A percentile compares a stretch with the other conserved stretches of the same genome.
Evolutionary conservation across 2,888 invertebrate species (phyloP).

Genomic region (Acleris sparsana): DNA sequence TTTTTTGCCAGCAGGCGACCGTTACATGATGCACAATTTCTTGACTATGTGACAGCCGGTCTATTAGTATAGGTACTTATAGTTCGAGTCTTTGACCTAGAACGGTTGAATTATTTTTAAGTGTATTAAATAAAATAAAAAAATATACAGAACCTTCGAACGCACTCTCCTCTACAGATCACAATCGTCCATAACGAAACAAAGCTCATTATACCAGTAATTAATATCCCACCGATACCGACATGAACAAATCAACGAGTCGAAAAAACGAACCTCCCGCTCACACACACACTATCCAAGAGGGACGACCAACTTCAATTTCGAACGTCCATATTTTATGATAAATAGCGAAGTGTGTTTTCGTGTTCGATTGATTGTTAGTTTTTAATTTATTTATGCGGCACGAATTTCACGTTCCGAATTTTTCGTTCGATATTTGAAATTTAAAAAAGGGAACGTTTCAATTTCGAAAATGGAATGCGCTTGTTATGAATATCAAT

Average conservation of each 20-base stretch:
- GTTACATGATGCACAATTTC: too few species aligned
- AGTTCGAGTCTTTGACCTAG: too few species aligned
- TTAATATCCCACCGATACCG: conserved; percentile 74
- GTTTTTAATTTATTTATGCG: conserved; percentile 72
- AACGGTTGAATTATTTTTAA: too few species aligned
- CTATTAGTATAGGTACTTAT: too few species aligned
- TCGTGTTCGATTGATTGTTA: conserved; percentile 71
- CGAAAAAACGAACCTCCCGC: conserved; percentile 45
- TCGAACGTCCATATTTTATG: conserved; percentile 70
- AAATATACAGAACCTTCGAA: conserved; percentile 43
- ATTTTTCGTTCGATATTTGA: conserved; percentile 38
- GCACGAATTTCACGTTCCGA: conserved; percentile 55
- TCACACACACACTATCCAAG: conserved; percentile 47
- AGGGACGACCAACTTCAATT: conserved; percentile 60
- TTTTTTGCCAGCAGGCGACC: too few species aligned
- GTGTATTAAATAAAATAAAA: conserved; percentile 8
- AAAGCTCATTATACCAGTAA: conserved; percentile 71
- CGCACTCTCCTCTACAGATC: conserved; percentile 47
- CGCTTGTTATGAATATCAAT: conserved; percentile 35
- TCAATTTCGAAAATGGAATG: conserved; percentile 51
- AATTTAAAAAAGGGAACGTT: conserved; percentile 39
- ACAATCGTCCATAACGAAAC: conserved; percentile 63
- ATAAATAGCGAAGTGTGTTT: conserved; percentile 78
- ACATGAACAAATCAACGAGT: conserved; percentile 68
- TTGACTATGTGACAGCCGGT: too few species aligned